Evolutionary conservation across 2,797 vertebrate species (phyloP).

Genomic region (Dipus sagitta): DNA sequence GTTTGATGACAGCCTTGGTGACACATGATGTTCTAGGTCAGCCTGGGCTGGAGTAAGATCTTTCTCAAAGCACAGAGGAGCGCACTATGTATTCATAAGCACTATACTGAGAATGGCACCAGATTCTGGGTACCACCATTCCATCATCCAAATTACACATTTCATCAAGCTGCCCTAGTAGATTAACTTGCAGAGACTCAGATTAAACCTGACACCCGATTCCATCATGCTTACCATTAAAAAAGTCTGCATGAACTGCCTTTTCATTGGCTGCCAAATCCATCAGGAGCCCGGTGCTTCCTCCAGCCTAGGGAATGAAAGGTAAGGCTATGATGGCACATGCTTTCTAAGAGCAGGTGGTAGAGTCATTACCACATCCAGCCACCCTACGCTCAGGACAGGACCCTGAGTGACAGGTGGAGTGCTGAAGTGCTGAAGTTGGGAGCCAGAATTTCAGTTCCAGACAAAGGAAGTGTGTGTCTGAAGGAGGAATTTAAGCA

Average conservation of each 20-base stretch:
- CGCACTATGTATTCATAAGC: rapidly evolving
- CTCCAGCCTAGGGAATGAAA: constrained; percentile 87
- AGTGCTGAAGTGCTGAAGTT: rapidly evolving
- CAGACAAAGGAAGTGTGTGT: not conserved
- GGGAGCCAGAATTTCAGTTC: not conserved
- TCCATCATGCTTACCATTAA: constrained; percentile 89
- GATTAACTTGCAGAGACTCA: not conserved
- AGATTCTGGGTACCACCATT: not conserved
- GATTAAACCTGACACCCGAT: not conserved
- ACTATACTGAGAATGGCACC: rapidly evolving
- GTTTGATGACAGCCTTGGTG: too few relatives aligned
- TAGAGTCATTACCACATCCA: rapidly evolving
- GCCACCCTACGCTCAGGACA: not conserved
- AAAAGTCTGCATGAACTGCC: constrained; percentile 97
- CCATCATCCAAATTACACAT: rapidly evolving
- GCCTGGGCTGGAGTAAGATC: too few relatives aligned
- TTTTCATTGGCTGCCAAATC: constrained; percentile 95
- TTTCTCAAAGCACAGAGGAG: too few relatives aligned
- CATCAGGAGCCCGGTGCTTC: constrained; percentile 91
- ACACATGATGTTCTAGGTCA: too few relatives aligned
- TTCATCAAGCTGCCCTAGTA: not conserved
- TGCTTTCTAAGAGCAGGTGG: rapidly evolving
- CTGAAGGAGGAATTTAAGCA: not conserved
- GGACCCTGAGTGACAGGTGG: not conserved
- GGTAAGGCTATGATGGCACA: rapidly evolving